Conservation (phyloP, 2,888 invertebrate species). For the Standfussiana lucernea region DNA sequence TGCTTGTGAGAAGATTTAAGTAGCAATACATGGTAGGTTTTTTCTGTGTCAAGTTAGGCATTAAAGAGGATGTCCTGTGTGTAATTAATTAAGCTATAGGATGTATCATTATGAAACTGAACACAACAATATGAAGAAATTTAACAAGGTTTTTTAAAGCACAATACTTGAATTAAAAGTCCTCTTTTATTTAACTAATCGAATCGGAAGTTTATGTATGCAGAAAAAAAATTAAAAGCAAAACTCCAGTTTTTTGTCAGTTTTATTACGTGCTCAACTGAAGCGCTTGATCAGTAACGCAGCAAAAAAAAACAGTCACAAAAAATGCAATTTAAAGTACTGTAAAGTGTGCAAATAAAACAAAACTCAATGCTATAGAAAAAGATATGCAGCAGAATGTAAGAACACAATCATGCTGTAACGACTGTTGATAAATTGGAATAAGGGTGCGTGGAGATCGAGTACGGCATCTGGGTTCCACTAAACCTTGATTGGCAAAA, state of each 20-base stretch:
- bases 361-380: no score
- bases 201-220: background rate
- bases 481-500: no score
- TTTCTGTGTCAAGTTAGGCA: background rate
- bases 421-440: background rate
- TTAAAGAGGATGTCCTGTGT: background rate
- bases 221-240: no score
- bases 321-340: background rate
- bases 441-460: no score
- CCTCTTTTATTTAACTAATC: background rate
- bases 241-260: background rate
- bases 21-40: background rate
- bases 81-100: conserved; percentile 3
- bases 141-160: background rate
- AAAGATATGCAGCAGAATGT: no score
- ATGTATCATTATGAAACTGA: background rate
- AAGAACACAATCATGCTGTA: background rate
- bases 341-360: no score
- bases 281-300: background rate
- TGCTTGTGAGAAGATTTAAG: conserved; percentile 31
- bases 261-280: background rate
- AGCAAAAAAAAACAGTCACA: background rate
- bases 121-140: background rate
- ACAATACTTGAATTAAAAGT: background rate
- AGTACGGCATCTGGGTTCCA: no score